phyloP scores from a whole-genome alignment of 2,888 invertebrate genomes.

The Melanargia galathea region DNA sequence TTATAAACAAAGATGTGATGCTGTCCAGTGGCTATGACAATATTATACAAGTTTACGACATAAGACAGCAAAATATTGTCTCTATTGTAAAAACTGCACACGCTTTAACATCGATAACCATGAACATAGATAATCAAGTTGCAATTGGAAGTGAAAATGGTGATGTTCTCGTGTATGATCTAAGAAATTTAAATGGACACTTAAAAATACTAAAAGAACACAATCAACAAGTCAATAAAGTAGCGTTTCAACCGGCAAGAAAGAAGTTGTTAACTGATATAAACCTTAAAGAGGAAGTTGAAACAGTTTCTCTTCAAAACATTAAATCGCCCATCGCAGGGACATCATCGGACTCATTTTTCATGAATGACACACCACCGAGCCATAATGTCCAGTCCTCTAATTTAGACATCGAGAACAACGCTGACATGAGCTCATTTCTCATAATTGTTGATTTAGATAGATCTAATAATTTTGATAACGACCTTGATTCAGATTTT shows the following conservation, averaged over 20 bases:
- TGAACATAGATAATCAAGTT: conserved; percentile 75
- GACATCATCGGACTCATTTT: conserved; percentile 69
- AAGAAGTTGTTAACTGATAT: conserved; percentile 62
- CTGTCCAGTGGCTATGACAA: conserved; percentile 82
- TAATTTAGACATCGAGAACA: conserved; percentile 53
- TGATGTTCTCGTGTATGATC: conserved; percentile 78
- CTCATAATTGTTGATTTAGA: conserved; percentile 72
- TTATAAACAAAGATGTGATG: conserved; percentile 80
- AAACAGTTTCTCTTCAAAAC: conserved; percentile 54
- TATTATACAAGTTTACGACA: conserved; percentile 81
- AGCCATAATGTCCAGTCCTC: conserved; percentile 52
- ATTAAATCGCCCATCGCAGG: conserved; percentile 54
- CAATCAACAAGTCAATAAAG: conserved; percentile 70
- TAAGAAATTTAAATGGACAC: conserved; percentile 75
- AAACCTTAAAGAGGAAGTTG: conserved; percentile 70
- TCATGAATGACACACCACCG: conserved; percentile 66
- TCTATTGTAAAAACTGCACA: conserved; percentile 67
- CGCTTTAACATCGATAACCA: conserved; percentile 67
- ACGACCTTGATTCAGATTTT: conserved; percentile 57
- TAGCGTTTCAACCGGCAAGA: conserved; percentile 72
- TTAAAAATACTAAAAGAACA: conserved; percentile 76
- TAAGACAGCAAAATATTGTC: conserved; percentile 73
- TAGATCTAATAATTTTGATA: conserved; percentile 63
- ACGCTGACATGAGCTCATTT: conserved; percentile 64
- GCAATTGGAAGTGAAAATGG: conserved; percentile 82